Conservation (phyloP, 2,797 vertebrate species). For the Macropus fuliginosus region DNA sequence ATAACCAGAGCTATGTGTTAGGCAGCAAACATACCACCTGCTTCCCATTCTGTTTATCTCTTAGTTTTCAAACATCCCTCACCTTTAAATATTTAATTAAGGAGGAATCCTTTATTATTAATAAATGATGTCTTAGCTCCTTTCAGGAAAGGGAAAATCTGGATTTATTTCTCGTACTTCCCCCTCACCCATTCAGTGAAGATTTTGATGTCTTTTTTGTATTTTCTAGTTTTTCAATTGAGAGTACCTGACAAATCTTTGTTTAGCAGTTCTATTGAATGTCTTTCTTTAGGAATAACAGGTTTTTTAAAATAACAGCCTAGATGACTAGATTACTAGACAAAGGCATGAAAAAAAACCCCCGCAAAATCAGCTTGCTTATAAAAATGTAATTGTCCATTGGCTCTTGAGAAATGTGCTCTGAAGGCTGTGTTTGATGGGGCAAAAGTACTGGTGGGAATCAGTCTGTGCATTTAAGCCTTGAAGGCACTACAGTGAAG, state of each 20-base stretch:
- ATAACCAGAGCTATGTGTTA: not conserved
- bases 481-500: not conserved
- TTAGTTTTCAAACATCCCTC: constrained; percentile 1
- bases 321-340: constrained; percentile 25
- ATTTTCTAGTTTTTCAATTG: constrained; percentile 20
- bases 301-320: constrained; percentile 10
- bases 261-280: constrained; percentile 38
- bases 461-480: not conserved
- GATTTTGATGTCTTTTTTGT: constrained; percentile 22
- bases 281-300: constrained; percentile 23
- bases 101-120: constrained; percentile 42
- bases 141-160: constrained; percentile 23
- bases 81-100: constrained; percentile 6
- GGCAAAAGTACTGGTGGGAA: not conserved
- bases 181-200: not conserved
- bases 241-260: constrained; percentile 33
- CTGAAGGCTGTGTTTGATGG: not conserved
- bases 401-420: constrained; percentile 13
- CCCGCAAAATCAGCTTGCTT: constrained; percentile 20
- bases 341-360: constrained; percentile 9
- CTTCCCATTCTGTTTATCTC: constrained; percentile 27
- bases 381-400: constrained; percentile 19
- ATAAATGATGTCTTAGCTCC: constrained; percentile 24
- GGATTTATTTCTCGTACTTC: not conserved
- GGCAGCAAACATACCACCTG: not conserved